phyloP scores from a whole-genome alignment of 2,797 vertebrate species.

The Clarias pachynema region DNA sequence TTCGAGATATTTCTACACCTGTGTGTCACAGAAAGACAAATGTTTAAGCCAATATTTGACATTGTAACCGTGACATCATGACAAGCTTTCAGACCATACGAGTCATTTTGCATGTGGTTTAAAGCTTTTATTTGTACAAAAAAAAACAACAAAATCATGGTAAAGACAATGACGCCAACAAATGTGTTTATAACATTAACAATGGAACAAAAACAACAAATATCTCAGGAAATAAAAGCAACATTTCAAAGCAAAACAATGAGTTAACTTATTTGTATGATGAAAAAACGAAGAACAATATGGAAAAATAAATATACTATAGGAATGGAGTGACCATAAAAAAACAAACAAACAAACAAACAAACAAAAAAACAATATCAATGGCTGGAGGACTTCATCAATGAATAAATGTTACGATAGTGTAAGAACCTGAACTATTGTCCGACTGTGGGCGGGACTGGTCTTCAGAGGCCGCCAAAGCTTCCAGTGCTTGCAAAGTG shows the following conservation, averaged over 20 bases:
- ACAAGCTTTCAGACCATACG: background rate
- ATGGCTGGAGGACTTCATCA: slow-evolving; percentile 81
- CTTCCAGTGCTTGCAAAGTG: slow-evolving; percentile 92
- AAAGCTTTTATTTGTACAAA: slow-evolving; percentile 72
- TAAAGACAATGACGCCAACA: slow-evolving; percentile 53
- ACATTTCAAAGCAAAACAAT: slow-evolving; percentile 52
- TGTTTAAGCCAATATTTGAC: slow-evolving; percentile 71
- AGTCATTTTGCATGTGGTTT: slow-evolving; percentile 56
- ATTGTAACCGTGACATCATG: background rate
- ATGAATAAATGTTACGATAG: slow-evolving; percentile 98
- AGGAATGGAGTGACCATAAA: slow-evolving; percentile 43
- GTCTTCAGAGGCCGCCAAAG: slow-evolving; percentile 93
- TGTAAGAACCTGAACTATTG: slow-evolving; percentile 98
- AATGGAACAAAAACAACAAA: slow-evolving; percentile 60
- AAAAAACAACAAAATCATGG: slow-evolving; percentile 22
- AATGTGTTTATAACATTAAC: slow-evolving; percentile 36
- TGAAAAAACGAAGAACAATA: slow-evolving; percentile 69
- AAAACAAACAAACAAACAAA: slow-evolving; percentile 58
- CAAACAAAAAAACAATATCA: slow-evolving; percentile 56
- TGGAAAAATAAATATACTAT: slow-evolving; percentile 67
- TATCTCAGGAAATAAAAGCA: slow-evolving; percentile 51
- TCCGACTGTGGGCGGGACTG: slow-evolving; percentile 84
- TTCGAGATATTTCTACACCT: slow-evolving; percentile 98
- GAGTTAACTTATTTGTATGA: slow-evolving; percentile 57
- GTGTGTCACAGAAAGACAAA: slow-evolving; percentile 82